Evolutionary conservation across 2,113 vertebrate species (phyloP).

Genomic region (Crotalus viridis): DNA sequence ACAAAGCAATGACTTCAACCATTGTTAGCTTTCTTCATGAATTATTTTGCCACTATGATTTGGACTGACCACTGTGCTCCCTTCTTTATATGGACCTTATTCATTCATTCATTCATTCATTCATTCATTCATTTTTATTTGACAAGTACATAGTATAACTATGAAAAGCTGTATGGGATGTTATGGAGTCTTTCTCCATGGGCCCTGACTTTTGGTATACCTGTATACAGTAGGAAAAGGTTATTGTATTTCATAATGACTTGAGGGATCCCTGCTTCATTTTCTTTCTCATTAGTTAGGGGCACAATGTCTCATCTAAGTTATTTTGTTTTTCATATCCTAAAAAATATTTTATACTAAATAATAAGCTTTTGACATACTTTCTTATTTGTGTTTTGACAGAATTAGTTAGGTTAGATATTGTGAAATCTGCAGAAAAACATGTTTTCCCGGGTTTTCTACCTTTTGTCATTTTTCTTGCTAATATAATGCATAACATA

Average conservation of each 20-base stretch:
- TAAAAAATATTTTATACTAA: not conserved
- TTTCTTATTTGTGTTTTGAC: constrained; percentile 12
- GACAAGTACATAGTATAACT: not conserved
- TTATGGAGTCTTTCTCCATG: not conserved
- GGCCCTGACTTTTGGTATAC: not conserved
- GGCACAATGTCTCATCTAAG: constrained; percentile 17
- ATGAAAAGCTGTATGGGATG: not conserved
- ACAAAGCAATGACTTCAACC: not conserved
- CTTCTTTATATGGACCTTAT: not conserved
- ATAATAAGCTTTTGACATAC: constrained; percentile 10
- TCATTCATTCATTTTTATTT: not conserved
- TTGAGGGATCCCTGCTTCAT: not conserved
- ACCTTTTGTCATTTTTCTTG: not conserved
- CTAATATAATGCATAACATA: not conserved
- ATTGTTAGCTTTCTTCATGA: not conserved
- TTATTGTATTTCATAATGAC: not conserved
- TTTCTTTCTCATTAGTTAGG: constrained; percentile 6
- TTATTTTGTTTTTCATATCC: constrained; percentile 19
- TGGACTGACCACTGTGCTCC: not conserved
- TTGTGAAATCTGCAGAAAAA: fast-evolving
- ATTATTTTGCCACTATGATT: not conserved
- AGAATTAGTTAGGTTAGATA: not conserved
- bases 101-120: not conserved
- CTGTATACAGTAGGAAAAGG: not conserved
- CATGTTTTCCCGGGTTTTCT: not conserved